Evolutionary conservation across 1,140 invertebrate species (phyloP), one percentile per base, ranked within the genome.

Genomic region (Gryllus bimaculatus): DNA sequence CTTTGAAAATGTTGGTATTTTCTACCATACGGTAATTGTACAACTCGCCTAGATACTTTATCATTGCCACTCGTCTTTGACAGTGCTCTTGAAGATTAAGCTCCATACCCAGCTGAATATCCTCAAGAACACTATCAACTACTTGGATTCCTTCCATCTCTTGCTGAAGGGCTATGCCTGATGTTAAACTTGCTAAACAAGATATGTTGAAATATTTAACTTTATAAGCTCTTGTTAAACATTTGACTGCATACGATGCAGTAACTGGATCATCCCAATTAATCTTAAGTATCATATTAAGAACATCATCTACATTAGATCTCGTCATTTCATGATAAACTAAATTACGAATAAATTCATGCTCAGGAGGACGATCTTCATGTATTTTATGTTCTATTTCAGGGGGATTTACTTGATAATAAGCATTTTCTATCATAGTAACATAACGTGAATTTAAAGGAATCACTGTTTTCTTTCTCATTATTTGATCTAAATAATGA

Each of bases 351-450:
- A 99, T 95, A 84, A 97, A 99, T 83, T 95, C 91, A 82, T 97
- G 94, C 85, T 97, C 91, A 0, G 94, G 90, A 0, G 95, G 94
- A 76, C 92, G 86, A 49, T 93, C 90, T 76, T 94, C 93, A 80
- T 91, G 91, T 0, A 90, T 90, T 12, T 90, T 86, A 0, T 89
- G 86, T 0, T 87, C 87, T 3, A 89, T 87, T 84, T 98, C 96
- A 0, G 96, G 96, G 8, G 97, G 97, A 87, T 97, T 97, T 2
- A 98, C 96, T 84, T 95, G 94, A 86, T 97, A 98, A 85, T 96
- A 99, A 0, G 97, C 96, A 86, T 98, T 98, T 87, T 99, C 97
- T 75, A 99, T 97, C 90, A 98, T 96, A 0, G 95, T 96, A 5
- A 94, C 92, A 84, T 99, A 98, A 0, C 96, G 88, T 1, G 93